These are phyloP conservation scores for Aegithalos caudatus DNA, from an alignment of 2,113 vertebrate species.

Conservation along the genomic window DNA sequence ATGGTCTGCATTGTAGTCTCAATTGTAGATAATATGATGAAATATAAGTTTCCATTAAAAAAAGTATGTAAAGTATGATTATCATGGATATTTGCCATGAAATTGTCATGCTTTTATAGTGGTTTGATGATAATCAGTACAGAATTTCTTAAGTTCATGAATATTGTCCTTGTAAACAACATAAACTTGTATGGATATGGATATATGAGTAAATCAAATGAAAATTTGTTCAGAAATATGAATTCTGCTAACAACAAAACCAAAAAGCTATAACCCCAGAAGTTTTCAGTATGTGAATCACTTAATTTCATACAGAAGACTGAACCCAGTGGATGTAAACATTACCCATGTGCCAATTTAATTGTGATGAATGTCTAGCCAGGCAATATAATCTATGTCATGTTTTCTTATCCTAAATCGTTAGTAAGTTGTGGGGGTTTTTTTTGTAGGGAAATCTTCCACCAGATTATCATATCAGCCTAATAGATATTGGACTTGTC, in stretches of 20 bases:
- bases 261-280: background rate
- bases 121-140: background rate
- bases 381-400: background rate
- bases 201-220: background rate
- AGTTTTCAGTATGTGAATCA: background rate
- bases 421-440: background rate
- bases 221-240: background rate
- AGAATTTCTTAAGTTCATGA: background rate
- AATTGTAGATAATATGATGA: background rate
- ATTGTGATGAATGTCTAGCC: background rate
- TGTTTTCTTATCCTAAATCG: background rate
- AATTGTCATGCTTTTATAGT: background rate
- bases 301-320: background rate
- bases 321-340: background rate
- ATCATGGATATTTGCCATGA: background rate
- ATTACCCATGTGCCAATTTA: background rate
- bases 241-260: background rate
- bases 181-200: background rate
- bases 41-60: background rate
- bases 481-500: constrained; percentile 96
- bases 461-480: constrained; percentile 96
- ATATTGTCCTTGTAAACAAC: background rate
- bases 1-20: background rate
- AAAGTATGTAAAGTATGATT: background rate
- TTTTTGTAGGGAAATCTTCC: constrained; percentile 90